A percentile compares a stretch with the other conserved stretches of the same genome.
phyloP scores from a whole-genome alignment of 2,113 vertebrate genomes.

The Panthera uncia region DNA sequence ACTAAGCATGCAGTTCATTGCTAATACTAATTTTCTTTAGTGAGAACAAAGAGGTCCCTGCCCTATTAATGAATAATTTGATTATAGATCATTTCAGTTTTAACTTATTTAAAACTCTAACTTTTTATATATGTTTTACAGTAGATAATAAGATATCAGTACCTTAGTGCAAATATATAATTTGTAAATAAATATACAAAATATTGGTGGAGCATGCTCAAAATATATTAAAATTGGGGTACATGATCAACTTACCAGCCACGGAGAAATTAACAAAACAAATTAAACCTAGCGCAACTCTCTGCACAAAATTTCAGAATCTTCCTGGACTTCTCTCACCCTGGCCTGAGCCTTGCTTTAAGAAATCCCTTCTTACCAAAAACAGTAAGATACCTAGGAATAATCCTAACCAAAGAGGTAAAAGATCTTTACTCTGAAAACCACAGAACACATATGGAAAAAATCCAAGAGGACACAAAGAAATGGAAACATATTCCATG shows the following conservation, averaged over 20 bases:
- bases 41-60: neutral
- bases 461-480: no score
- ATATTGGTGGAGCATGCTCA: neutral
- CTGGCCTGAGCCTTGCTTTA: neutral
- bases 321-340: neutral
- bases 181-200: neutral
- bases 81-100: neutral
- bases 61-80: conserved; percentile 22
- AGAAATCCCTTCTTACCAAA: neutral
- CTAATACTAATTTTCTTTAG: neutral
- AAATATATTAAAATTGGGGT: neutral
- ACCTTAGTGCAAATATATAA: neutral
- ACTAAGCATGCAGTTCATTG: neutral
- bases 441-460: no score
- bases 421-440: no score
- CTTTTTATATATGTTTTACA: neutral
- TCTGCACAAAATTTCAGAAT: neutral
- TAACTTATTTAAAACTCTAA: neutral
- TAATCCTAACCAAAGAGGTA: no score
- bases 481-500: no score
- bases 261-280: neutral
- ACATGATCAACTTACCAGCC: neutral
- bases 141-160: neutral
- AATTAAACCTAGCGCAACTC: neutral
- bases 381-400: no score